phyloP scores from a whole-genome alignment of 2,888 invertebrate species.

The Latrodectus elegans region DNA sequence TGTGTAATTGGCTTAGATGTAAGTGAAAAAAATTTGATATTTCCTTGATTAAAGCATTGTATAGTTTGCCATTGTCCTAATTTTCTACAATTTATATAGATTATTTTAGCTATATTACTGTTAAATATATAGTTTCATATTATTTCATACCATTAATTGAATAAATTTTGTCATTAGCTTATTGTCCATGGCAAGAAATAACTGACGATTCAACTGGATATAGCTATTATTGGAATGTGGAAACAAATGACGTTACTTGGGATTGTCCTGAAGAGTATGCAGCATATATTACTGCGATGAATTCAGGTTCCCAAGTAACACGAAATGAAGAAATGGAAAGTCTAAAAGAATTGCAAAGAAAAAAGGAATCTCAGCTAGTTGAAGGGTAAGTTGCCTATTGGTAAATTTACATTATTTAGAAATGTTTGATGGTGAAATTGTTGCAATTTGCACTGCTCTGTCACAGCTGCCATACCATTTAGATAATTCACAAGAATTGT shows the following conservation, averaged over 20 bases:
- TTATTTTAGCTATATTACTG: too few relatives aligned
- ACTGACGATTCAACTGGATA: constrained; percentile 80
- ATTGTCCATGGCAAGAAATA: constrained; percentile 80
- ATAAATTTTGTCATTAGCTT: background rate
- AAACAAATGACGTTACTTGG: constrained; percentile 82
- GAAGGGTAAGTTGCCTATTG: constrained; percentile 48
- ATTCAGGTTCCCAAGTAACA: too few relatives aligned
- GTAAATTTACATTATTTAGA: too few relatives aligned
- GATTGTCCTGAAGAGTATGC: constrained; percentile 78
- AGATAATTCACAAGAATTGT: background rate
- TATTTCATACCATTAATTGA: too few relatives aligned
- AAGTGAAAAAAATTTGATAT: too few relatives aligned
- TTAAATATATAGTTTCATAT: too few relatives aligned
- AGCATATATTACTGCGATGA: constrained; percentile 22
- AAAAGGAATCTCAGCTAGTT: background rate
- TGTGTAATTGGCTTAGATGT: too few relatives aligned
- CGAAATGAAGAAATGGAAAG: constrained; percentile 3
- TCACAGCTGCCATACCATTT: background rate
- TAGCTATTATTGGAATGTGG: constrained; percentile 81
- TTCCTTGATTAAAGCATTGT: too few relatives aligned
- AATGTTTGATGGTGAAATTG: background rate
- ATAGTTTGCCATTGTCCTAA: too few relatives aligned
- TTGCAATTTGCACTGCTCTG: background rate
- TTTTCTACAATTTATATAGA: too few relatives aligned
- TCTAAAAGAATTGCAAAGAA: constrained; percentile 27